Conservation (phyloP, 2,797 vertebrate genomes). For the Euthynnus affinis region DNA sequence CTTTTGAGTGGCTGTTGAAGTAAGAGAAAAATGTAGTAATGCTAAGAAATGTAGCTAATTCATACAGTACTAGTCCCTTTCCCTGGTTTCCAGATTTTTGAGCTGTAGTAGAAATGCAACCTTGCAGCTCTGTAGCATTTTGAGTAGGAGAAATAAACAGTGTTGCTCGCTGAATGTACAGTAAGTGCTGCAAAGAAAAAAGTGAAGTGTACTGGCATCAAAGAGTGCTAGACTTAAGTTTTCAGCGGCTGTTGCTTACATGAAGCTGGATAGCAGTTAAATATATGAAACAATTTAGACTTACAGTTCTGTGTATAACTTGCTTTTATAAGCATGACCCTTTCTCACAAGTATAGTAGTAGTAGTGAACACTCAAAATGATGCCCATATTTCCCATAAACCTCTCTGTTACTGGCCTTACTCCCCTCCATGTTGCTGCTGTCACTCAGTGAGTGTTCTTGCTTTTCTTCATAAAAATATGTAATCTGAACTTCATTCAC, state of each 20-base stretch:
- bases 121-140: slow-evolving; percentile 11
- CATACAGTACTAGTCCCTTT: background rate
- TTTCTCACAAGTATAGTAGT: background rate
- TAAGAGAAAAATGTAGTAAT: background rate
- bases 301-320: background rate
- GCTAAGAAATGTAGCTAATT: background rate
- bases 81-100: background rate
- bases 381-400: background rate
- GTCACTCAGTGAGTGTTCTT: background rate
- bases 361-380: background rate
- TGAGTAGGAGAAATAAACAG: background rate
- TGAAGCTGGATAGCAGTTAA: background rate
- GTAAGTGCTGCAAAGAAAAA: too few species aligned
- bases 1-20: background rate
- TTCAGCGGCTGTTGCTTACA: background rate
- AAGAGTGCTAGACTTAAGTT: too few species aligned
- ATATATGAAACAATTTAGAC: background rate
- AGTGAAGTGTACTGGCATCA: too few species aligned
- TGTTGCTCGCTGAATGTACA: background rate
- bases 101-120: background rate
- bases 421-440: background rate
- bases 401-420: too few species aligned
- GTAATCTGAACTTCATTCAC: background rate
- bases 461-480: too few species aligned
- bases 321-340: background rate